phyloP scores from a whole-genome alignment of 1,140 invertebrate species.

The Caenorhabditis brenneri region DNA sequence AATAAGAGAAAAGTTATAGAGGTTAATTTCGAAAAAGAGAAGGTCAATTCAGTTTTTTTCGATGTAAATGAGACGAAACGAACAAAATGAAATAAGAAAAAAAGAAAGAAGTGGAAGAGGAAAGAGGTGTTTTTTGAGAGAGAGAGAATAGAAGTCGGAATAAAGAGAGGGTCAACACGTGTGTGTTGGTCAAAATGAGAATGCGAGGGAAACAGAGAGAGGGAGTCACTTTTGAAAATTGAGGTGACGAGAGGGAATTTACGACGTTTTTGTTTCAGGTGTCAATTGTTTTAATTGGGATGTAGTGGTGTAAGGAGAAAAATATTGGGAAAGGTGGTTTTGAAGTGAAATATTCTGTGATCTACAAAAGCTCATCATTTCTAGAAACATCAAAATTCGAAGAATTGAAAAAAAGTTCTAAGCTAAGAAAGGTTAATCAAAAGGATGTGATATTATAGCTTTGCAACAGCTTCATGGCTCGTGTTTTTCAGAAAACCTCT shows the following conservation, averaged over 20 bases:
- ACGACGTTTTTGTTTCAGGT: neutral
- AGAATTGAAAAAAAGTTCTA: too few relatives aligned
- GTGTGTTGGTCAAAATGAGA: neutral
- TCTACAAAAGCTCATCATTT: too few relatives aligned
- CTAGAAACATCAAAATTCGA: too few relatives aligned
- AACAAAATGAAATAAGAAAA: neutral
- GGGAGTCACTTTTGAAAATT: neutral
- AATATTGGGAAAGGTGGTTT: too few relatives aligned
- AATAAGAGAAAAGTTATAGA: neutral
- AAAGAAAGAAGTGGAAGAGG: neutral
- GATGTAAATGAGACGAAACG: constrained; percentile 36
- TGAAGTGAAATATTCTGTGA: too few relatives aligned
- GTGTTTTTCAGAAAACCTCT: too few relatives aligned
- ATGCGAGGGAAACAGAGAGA: too few relatives aligned
- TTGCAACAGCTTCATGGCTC: too few relatives aligned
- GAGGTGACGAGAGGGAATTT: neutral
- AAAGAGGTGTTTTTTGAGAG: neutral
- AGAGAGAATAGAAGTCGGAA: neutral
- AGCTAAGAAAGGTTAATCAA: too few relatives aligned
- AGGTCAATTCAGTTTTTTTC: constrained; percentile 10
- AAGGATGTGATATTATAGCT: too few relatives aligned
- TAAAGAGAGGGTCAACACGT: constrained; percentile 8
- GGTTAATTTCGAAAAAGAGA: constrained; percentile 35
- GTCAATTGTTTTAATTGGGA: neutral
- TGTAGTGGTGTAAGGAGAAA: too few relatives aligned